phyloP scores from a whole-genome alignment of 2,888 invertebrate species.

The Leucophora obtusa region DNA sequence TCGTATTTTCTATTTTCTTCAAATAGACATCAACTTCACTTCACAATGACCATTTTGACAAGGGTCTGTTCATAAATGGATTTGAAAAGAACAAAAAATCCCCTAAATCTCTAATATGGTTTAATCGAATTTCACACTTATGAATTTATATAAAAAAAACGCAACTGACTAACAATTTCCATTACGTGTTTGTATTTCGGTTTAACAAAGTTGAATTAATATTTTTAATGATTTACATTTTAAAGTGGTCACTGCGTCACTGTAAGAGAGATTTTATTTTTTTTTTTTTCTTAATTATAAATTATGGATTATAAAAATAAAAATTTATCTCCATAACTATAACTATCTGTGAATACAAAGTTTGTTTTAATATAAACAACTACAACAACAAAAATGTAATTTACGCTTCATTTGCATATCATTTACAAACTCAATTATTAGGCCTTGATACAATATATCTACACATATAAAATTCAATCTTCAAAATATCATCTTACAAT shows the following conservation, averaged over 20 bases:
- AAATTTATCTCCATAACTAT: slow-evolving; percentile 11
- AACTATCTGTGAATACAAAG: slow-evolving; percentile 14
- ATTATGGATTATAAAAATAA: slow-evolving; percentile 44
- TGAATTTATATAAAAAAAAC: neutral
- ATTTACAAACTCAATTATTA: slow-evolving; percentile 22
- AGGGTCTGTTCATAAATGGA: too few relatives aligned
- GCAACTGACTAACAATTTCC: slow-evolving; percentile 11
- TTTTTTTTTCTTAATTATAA: slow-evolving; percentile 54
- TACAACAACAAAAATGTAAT: slow-evolving; percentile 23
- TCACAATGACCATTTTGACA: neutral
- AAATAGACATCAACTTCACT: neutral
- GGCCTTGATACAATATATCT: slow-evolving; percentile 5
- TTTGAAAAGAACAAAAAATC: neutral
- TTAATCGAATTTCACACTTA: slow-evolving; percentile 19
- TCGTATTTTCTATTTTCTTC: neutral
- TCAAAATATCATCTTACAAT: slow-evolving; percentile 27
- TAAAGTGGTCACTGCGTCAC: neutral
- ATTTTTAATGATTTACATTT: slow-evolving; percentile 26
- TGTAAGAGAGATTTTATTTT: slow-evolving; percentile 7
- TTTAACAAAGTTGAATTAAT: slow-evolving; percentile 26
- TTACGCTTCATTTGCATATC: slow-evolving; percentile 55
- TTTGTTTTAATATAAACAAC: neutral
- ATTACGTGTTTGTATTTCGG: neutral
- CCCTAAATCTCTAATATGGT: neutral
- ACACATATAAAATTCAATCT: neutral